phyloP scores from a whole-genome alignment of 2,113 vertebrate genomes.

The Leptosomus discolor region DNA sequence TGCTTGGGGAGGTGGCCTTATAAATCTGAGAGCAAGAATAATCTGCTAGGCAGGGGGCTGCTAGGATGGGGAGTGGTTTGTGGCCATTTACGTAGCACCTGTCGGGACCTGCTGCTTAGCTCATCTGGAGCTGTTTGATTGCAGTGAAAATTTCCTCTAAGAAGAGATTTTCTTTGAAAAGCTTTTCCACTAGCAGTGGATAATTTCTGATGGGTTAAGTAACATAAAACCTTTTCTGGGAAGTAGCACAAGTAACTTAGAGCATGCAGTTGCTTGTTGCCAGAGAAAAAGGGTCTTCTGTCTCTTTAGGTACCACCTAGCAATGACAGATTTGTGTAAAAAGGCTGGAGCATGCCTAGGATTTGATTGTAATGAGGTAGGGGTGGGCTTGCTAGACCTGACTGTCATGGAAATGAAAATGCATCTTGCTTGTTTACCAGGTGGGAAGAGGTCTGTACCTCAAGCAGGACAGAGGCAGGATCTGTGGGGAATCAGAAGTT shows the following conservation, averaged over 20 bases:
- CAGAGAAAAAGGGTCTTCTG: neutral
- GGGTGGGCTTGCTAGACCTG: neutral
- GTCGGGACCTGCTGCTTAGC: constrained; percentile 1
- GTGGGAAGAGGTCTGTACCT: neutral
- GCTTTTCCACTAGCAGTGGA: neutral
- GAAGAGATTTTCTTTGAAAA: constrained; percentile 19
- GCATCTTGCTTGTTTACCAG: neutral
- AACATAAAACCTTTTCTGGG: neutral
- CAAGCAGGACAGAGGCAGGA: neutral
- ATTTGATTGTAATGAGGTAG: neutral
- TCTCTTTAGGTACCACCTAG: neutral
- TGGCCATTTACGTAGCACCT: constrained; percentile 24
- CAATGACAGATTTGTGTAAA: neutral
- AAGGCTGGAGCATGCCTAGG: neutral
- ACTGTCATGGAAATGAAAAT: neutral
- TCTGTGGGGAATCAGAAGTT: neutral
- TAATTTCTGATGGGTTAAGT: constrained; percentile 11
- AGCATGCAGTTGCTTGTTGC: neutral
- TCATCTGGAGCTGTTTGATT: constrained; percentile 21
- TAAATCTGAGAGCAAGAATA: neutral
- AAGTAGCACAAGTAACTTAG: neutral
- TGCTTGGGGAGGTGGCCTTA: neutral
- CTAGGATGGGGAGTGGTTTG: constrained; percentile 29
- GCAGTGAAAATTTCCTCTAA: constrained; percentile 7
- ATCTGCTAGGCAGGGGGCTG: neutral